These are phyloP conservation scores for Eptatretus burgeri DNA, from an alignment of 2,113 vertebrate species.

Conservation along the genomic window DNA sequence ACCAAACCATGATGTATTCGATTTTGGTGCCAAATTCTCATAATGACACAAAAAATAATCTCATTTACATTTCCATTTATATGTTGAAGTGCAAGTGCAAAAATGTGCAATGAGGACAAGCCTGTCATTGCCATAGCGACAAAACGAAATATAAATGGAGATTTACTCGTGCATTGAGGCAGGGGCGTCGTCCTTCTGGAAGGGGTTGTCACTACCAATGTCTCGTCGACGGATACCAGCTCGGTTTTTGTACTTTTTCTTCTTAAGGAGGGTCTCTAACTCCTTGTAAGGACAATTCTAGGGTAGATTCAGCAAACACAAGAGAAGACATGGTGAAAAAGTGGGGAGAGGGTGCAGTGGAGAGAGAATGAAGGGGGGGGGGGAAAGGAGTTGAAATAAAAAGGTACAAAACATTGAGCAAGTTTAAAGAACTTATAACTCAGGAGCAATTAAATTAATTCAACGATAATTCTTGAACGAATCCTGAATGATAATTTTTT, in stretches of 20 bases:
- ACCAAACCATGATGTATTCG: too few relatives aligned
- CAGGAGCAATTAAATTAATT: not conserved
- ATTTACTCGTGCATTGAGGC: conserved; percentile 34
- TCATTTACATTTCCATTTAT: too few relatives aligned
- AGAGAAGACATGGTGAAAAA: not conserved
- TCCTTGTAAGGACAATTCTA: conserved; percentile 61
- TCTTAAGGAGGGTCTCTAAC: conserved; percentile 27
- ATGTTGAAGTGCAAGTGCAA: too few relatives aligned
- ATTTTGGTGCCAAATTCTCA: too few relatives aligned
- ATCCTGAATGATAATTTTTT: not conserved
- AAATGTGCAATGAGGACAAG: too few relatives aligned
- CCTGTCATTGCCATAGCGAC: too few relatives aligned
- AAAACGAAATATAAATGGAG: too few relatives aligned
- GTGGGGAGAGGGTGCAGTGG: not conserved
- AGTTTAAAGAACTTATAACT: not conserved
- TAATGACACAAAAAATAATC: too few relatives aligned
- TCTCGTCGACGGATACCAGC: conserved; percentile 52
- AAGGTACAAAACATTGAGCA: not conserved
- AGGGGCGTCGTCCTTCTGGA: conserved; percentile 52
- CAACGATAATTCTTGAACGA: not conserved
- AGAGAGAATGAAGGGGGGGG: not conserved
- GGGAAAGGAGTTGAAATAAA: not conserved
- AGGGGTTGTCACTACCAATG: conserved; percentile 57
- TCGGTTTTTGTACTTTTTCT: conserved; percentile 59
- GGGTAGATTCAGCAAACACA: conserved; percentile 10